phyloP scores from a whole-genome alignment of 2,888 invertebrate genomes.

The Standfussiana lucernea region DNA sequence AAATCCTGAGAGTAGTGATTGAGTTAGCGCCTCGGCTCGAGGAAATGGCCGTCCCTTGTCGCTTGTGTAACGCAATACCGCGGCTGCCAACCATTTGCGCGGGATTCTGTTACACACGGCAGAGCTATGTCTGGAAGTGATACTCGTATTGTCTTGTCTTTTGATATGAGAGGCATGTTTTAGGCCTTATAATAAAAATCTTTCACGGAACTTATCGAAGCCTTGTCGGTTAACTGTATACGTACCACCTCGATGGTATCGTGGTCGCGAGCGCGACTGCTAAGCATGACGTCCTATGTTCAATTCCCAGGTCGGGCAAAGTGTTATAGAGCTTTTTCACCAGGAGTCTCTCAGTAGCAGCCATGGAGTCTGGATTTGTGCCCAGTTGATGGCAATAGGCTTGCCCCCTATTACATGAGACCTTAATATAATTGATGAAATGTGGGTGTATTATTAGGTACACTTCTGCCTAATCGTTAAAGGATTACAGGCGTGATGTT shows the following conservation, averaged over 20 bases:
- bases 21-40: slow-evolving; percentile 81
- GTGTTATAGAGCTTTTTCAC: neutral
- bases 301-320: neutral
- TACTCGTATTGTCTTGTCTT: slow-evolving; percentile 15
- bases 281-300: neutral
- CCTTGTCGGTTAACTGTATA: neutral
- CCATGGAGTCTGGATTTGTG: neutral
- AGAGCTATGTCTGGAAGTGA: slow-evolving; percentile 52
- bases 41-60: slow-evolving; percentile 85
- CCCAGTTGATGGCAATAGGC: neutral
- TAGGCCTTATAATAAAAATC: neutral
- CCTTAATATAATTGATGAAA: neutral
- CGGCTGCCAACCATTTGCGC: slow-evolving; percentile 78
- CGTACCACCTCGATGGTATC: neutral
- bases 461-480: neutral
- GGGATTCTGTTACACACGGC: slow-evolving; percentile 78
- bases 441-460: neutral
- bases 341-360: neutral
- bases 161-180: neutral
- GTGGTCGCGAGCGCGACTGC: neutral
- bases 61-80: slow-evolving; percentile 85
- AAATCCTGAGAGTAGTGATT: slow-evolving; percentile 84
- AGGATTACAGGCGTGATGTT: neutral
- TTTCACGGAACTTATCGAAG: neutral
- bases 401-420: neutral